phyloP scores from a whole-genome alignment of 2,113 vertebrate species.

The Symphodus melops region DNA sequence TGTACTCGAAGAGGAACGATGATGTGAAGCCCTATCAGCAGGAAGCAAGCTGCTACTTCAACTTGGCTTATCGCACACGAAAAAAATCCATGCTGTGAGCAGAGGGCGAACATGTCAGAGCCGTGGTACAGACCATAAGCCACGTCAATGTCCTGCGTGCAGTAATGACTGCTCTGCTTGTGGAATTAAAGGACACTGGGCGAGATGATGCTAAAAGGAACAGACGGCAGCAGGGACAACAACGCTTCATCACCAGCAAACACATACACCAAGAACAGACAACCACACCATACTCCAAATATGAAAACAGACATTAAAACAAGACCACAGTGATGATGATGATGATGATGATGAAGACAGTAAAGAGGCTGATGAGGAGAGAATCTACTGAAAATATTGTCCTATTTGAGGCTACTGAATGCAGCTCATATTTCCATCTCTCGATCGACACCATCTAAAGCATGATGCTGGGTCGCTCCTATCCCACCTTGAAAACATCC shows the following conservation, averaged over 20 bases:
- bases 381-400: not conserved
- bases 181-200: conserved; percentile 10
- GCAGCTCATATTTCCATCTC: no score
- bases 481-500: no score
- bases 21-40: conserved; percentile 15
- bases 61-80: conserved; percentile 11
- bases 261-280: no score
- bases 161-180: conserved; percentile 14
- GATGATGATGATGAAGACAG: not conserved
- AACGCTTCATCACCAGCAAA: not conserved
- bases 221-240: not conserved
- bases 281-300: no score
- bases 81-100: not conserved
- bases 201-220: not conserved
- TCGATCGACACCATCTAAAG: no score
- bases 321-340: not conserved
- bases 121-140: conserved; percentile 2
- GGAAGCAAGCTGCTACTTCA: conserved; percentile 11
- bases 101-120: conserved; percentile 10
- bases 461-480: no score
- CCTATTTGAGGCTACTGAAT: no score
- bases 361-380: not conserved
- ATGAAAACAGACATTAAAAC: no score
- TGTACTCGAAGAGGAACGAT: not conserved
- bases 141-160: conserved; percentile 21